These are phyloP conservation scores for honey bee (Apis mellifera) DNA, from an alignment of 1,140 invertebrate genomes.

Conservation along the genomic window DNA sequence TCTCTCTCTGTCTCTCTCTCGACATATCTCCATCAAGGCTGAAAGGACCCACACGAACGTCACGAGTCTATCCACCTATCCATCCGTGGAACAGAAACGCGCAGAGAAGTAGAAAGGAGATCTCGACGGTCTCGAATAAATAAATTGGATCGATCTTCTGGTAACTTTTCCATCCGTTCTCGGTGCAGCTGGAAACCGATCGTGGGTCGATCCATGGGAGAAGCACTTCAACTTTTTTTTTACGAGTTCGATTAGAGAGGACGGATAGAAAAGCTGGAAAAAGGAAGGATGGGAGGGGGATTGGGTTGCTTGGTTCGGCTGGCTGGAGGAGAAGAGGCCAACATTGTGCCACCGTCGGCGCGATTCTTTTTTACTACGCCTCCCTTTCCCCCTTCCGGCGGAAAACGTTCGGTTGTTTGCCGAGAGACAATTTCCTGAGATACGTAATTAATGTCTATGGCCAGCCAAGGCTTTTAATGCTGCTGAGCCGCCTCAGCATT, in stretches of 20 bases:
- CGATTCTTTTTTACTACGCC: constrained; percentile 1
- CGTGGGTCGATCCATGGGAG: constrained; percentile 25
- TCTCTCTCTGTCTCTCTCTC: background rate
- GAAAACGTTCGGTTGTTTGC: background rate
- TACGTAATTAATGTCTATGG: constrained; percentile 29
- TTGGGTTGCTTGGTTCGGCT: background rate
- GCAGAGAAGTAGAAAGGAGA: background rate
- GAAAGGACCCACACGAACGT: constrained; percentile 12
- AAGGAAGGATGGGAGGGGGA: background rate
- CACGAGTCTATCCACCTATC: background rate
- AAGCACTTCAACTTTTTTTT: constrained; percentile 49
- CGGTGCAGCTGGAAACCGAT: constrained; percentile 27
- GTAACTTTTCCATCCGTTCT: constrained; percentile 30
- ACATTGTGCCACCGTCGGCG: constrained; percentile 10
- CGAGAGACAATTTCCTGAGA: constrained; percentile 33
- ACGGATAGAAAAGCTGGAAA: background rate
- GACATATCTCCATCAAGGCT: background rate
- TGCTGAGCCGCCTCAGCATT: background rate
- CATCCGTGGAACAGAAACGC: background rate
- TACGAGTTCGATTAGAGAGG: constrained; percentile 48
- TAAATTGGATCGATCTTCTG: constrained; percentile 59
- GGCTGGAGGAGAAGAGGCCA: background rate
- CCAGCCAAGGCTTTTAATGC: constrained; percentile 21
- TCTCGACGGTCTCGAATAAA: constrained; percentile 47
- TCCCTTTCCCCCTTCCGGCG: background rate